Evolutionary conservation across 1,140 invertebrate genomes (phyloP), one percentile per base, ranked within the genome.

Genomic region (Cotesia glomerata): DNA sequence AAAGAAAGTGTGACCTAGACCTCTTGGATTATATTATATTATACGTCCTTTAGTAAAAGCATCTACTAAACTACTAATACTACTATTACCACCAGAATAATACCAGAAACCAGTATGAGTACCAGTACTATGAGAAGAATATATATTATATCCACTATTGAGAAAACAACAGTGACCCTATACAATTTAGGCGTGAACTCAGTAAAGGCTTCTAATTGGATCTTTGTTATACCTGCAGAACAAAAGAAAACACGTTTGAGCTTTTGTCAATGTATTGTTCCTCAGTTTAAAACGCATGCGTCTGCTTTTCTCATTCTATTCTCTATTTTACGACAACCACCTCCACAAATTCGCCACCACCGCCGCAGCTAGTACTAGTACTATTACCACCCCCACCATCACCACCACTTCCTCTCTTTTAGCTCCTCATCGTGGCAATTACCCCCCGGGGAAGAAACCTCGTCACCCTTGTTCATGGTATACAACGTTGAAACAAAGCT

Each of bases 151-250:
- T 58, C 26, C 9, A 32, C 45, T 8, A 45, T 45, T 45, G 11
- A 45, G 39, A 45, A 45, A 45, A 45, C 39, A 45, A 45, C 7
- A 45, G 56, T 63, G 18, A 61, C 59, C 51, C 5, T 52, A 52
- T 69, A 62, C 36, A 73, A 45, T 14, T 54, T 49, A 67, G 71
- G 71, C 65, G 71, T 67, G 63, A 68, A 73, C 14, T 13, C 39
- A n/a, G 52, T 56, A 39, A 45, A 45, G 62, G 54, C 51, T 58
- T 63, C 59, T 73, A 73, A 73, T 73, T 73, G 66, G 72, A 69
- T 73, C 66, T 67, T 73, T 73, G 72, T 73, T 63, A 69, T 58
- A 13, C 54, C 39, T 45, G 13, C 39, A 36, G 26, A 51, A 32
- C 16, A 63, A n/a, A 16, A 61, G 56, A 36, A 62, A 49, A 73